A percentile compares a stretch with the other conserved stretches of the same genome.
Conservation (phyloP, 2,888 invertebrate species). For the Microplitis deprimator region DNA sequence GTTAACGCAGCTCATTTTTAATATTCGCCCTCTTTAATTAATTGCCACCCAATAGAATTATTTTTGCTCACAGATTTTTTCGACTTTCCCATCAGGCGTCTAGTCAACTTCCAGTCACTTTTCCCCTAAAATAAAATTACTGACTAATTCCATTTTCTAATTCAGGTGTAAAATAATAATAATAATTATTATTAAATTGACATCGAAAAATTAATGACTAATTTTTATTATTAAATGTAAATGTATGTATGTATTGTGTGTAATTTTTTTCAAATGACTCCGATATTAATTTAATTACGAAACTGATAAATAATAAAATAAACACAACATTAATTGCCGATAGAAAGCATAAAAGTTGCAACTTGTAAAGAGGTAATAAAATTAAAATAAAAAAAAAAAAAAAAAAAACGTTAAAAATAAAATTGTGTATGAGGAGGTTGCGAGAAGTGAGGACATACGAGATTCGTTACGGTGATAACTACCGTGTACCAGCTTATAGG, state of each 20-base stretch:
- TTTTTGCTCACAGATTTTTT: too few relatives aligned
- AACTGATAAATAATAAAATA: slow-evolving; percentile 8
- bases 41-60: neutral
- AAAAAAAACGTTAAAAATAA: slow-evolving; percentile 28
- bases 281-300: neutral
- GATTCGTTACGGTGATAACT: slow-evolving; percentile 40
- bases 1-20: neutral
- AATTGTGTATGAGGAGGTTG: slow-evolving; percentile 27
- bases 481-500: slow-evolving; percentile 33
- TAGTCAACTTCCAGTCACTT: too few relatives aligned
- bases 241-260: too few relatives aligned
- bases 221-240: too few relatives aligned
- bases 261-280: too few relatives aligned
- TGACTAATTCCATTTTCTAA: too few relatives aligned
- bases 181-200: too few relatives aligned
- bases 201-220: too few relatives aligned
- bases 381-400: slow-evolving; percentile 25
- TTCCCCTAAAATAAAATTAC: too few relatives aligned
- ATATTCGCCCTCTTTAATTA: neutral
- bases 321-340: slow-evolving; percentile 30
- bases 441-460: slow-evolving; percentile 31
- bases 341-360: slow-evolving; percentile 34
- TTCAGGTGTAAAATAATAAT: too few relatives aligned
- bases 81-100: too few relatives aligned
- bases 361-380: neutral